These are phyloP conservation scores for Zophobas atratus DNA, from an alignment of 1,140 invertebrate genomes.

Conservation along the genomic window DNA sequence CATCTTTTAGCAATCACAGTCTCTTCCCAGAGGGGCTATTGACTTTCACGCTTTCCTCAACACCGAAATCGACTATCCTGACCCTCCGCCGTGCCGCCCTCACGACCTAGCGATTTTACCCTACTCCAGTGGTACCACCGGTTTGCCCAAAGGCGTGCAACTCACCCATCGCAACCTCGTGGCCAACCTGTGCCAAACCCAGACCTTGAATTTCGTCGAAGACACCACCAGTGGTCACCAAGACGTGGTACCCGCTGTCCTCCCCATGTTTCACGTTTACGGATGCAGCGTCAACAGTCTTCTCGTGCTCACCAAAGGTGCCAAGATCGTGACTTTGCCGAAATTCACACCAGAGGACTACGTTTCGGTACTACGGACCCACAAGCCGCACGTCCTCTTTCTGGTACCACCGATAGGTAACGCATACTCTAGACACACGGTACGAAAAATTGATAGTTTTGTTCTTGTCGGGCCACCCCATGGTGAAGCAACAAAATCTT, in stretches of 20 bases:
- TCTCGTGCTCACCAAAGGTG: slow-evolving; percentile 73
- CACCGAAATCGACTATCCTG: slow-evolving; percentile 70
- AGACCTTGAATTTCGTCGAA: slow-evolving; percentile 65
- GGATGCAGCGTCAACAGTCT: slow-evolving; percentile 81
- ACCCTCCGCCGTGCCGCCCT: slow-evolving; percentile 68
- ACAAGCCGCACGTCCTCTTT: too few species aligned
- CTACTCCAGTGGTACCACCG: slow-evolving; percentile 91
- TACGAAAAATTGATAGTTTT: slow-evolving; percentile 68
- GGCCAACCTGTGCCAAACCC: slow-evolving; percentile 75
- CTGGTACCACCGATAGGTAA: too few species aligned
- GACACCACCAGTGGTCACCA: slow-evolving; percentile 59
- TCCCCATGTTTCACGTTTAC: slow-evolving; percentile 90
- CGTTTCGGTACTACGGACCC: slow-evolving; percentile 73
- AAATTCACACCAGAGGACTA: slow-evolving; percentile 80
- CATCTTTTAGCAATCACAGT: too few species aligned
- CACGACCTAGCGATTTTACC: slow-evolving; percentile 75
- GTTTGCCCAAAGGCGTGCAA: slow-evolving; percentile 92
- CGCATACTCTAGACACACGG: too few species aligned
- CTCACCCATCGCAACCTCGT: slow-evolving; percentile 86
- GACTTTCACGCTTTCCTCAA: slow-evolving; percentile 71
- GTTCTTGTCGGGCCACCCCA: slow-evolving; percentile 78
- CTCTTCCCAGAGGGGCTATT: slow-evolving; percentile 70
- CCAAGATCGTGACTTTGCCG: slow-evolving; percentile 78
- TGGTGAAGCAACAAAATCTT: slow-evolving; percentile 74
- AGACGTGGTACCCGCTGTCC: slow-evolving; percentile 72